These are phyloP conservation scores for Cantharis rustica DNA, from an alignment of 2,888 invertebrate species.

Conservation along the genomic window DNA sequence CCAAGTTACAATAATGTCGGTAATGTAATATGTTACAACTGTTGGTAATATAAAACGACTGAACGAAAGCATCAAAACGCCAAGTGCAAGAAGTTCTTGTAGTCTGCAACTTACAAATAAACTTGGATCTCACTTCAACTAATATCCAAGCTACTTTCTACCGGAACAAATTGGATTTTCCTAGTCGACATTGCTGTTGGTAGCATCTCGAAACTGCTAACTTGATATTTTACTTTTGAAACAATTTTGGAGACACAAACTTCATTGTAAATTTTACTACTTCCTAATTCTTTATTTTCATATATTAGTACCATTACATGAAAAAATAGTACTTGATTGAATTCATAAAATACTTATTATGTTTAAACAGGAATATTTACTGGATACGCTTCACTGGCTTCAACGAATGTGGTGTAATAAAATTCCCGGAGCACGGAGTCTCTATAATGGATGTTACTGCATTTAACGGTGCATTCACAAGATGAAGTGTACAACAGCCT, in stretches of 20 bases:
- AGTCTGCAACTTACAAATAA: constrained; percentile 28
- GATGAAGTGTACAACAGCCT: not conserved
- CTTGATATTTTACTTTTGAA: constrained; percentile 21
- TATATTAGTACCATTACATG: not conserved
- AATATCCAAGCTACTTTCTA: constrained; percentile 27
- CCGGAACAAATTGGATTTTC: constrained; percentile 33
- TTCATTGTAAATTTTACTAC: not conserved
- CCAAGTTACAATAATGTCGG: not conserved
- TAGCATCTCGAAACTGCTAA: constrained; percentile 23
- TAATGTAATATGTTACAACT: constrained; percentile 4
- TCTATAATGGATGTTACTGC: not conserved
- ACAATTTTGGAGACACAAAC: constrained; percentile 8
- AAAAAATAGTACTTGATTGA: not conserved
- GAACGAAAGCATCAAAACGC: constrained; percentile 6
- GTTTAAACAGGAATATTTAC: not conserved
- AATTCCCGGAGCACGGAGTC: not conserved
- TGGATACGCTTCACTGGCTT: not conserved
- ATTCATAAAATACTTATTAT: not conserved
- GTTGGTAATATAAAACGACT: constrained; percentile 6
- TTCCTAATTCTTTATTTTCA: not conserved
- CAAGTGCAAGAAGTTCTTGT: constrained; percentile 23
- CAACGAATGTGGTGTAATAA: not conserved
- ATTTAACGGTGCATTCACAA: not conserved
- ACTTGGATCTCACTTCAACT: constrained; percentile 25
- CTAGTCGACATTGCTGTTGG: constrained; percentile 20